These are phyloP conservation scores for Epsilonema sp. DNA, from an alignment of 2,888 invertebrate species.

Conservation along the genomic window DNA sequence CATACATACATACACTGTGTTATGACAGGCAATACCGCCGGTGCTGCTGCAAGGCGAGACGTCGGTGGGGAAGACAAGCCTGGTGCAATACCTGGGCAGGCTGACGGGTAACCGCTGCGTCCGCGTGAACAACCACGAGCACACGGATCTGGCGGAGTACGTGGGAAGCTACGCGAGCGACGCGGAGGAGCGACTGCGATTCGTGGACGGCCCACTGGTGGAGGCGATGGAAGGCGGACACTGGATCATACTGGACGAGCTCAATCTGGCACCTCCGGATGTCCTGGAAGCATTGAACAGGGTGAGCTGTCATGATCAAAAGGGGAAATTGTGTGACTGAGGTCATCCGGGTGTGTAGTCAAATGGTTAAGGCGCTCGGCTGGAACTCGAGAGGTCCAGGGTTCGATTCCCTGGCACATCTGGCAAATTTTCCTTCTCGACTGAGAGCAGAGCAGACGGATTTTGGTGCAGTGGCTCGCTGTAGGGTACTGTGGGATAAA, in stretches of 20 bases:
- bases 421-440: no score
- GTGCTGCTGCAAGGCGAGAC: constrained; percentile 90
- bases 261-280: constrained; percentile 93
- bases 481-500: no score
- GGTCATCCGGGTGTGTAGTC: no score
- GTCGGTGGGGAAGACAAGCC: constrained; percentile 91
- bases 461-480: no score
- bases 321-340: no score
- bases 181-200: constrained; percentile 60
- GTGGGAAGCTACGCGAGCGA: constrained; percentile 82
- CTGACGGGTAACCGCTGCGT: constrained; percentile 77
- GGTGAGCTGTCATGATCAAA: constrained; percentile 37
- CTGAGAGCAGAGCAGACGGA: no score
- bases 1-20: no score
- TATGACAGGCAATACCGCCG: constrained; percentile 41
- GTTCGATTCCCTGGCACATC: no score
- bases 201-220: constrained; percentile 82
- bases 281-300: constrained; percentile 91
- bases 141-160: constrained; percentile 84
- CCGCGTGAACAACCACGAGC: constrained; percentile 95
- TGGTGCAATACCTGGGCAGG: constrained; percentile 77
- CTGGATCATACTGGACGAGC: constrained; percentile 95
- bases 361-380: no score
- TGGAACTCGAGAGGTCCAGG: no score
- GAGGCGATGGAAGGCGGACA: constrained; percentile 90